Percentiles rank a stretch among this genome's conserved stretches.
Evolutionary conservation across 2,888 invertebrate species (phyloP).

Genomic region (Plagodis pulveraria): DNA sequence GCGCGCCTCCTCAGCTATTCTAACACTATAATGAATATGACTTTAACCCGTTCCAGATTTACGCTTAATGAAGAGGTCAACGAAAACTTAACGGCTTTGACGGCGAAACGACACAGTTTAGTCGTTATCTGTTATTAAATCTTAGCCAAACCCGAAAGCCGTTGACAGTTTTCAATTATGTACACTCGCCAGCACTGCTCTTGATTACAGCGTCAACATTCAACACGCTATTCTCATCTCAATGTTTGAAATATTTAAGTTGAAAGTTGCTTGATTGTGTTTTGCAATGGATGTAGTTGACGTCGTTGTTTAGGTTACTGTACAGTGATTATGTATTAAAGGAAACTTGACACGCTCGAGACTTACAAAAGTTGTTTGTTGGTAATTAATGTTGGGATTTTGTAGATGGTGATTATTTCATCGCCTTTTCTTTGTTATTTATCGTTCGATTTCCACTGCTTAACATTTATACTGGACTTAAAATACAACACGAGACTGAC

Average conservation of each 20-base stretch:
- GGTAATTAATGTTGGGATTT: slow-evolving; percentile 8
- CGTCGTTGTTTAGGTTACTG: slow-evolving; percentile 22
- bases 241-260: not conserved
- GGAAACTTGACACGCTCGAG: slow-evolving; percentile 23
- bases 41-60: slow-evolving; percentile 11
- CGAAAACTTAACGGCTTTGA: slow-evolving; percentile 30
- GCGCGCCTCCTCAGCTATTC: no score
- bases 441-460: no score
- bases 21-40: not conserved
- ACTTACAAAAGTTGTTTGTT: slow-evolving; percentile 15
- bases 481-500: no score
- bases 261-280: not conserved
- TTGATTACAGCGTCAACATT: slow-evolving; percentile 19
- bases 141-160: slow-evolving; percentile 42
- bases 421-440: no score
- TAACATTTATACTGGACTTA: no score
- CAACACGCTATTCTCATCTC: slow-evolving; percentile 9
- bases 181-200: slow-evolving; percentile 29
- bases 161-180: slow-evolving; percentile 70
- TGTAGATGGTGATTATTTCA: slow-evolving; percentile 1
- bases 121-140: slow-evolving; percentile 66
- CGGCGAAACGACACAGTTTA: slow-evolving; percentile 44
- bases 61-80: slow-evolving; percentile 22
- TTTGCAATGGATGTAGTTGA: slow-evolving; percentile 10
- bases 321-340: slow-evolving; percentile 25